These are phyloP conservation scores for Apostichopus parvimensis DNA, from an alignment of 35 echinoderm and acorn worm species.

Conservation along the genomic window DNA sequence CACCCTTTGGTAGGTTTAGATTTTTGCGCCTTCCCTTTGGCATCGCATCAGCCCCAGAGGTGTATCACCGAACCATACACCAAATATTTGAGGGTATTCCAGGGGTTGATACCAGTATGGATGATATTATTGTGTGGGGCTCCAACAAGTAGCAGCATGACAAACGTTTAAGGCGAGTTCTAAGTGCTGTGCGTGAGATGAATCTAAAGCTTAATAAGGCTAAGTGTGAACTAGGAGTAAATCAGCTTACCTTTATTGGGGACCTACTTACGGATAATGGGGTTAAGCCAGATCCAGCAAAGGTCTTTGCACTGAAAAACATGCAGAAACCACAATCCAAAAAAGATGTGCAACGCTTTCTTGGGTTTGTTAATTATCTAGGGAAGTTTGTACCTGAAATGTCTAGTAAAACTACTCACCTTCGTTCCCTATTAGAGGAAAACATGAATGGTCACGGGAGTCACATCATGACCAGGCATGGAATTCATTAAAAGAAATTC, in stretches of 20 bases:
- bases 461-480: no score
- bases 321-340: conserved; percentile 54
- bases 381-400: conserved; percentile 41
- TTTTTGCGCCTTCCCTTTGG: conserved; percentile 54
- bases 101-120: conserved; percentile 29
- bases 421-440: no score
- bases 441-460: no score
- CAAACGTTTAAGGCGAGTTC: background rate
- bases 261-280: conserved; percentile 17
- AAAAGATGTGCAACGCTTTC: conserved; percentile 48
- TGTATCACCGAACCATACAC: conserved; percentile 36
- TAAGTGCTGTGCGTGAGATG: background rate
- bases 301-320: conserved; percentile 39
- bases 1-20: conserved; percentile 57
- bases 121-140: conserved; percentile 56
- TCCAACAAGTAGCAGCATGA: background rate
- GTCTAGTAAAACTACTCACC: no score
- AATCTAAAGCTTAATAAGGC: conserved; percentile 42
- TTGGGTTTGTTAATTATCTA: conserved; percentile 49
- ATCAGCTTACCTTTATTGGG: conserved; percentile 56
- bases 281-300: conserved; percentile 24
- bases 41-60: conserved; percentile 49
- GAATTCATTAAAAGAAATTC: no score
- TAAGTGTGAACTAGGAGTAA: conserved; percentile 52
- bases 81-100: conserved; percentile 54